Conservation (phyloP, 1,140 invertebrate species). For the Atta cephalotes region DNA sequence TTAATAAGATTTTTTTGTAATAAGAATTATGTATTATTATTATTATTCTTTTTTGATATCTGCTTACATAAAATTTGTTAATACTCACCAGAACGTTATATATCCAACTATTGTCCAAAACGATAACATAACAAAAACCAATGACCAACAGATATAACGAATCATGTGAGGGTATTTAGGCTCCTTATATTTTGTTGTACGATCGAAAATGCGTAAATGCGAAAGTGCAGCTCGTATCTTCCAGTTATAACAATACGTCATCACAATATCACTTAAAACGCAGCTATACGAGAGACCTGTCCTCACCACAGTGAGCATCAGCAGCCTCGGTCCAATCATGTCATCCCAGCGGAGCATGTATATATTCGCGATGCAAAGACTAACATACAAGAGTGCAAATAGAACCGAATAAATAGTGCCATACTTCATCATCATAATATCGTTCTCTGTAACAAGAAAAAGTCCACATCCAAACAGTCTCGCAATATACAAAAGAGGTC, state of each 20-base stretch:
- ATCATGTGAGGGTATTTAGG: background rate
- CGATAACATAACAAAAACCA: conserved; percentile 28
- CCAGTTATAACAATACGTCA: conserved; percentile 64
- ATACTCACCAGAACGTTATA: conserved; percentile 60
- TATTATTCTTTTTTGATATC: background rate
- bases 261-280: conserved; percentile 59
- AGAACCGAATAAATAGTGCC: conserved; percentile 56
- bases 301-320: conserved; percentile 47
- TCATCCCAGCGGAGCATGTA: conserved; percentile 34
- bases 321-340: conserved; percentile 24
- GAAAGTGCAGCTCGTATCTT: conserved; percentile 54
- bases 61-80: background rate
- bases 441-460: conserved; percentile 46
- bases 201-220: conserved; percentile 68
- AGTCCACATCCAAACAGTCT: conserved; percentile 65
- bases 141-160: background rate
- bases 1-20: background rate
- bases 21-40: background rate
- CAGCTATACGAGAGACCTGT: conserved; percentile 59
- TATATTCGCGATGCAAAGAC: background rate
- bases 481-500: conserved; percentile 55
- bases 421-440: conserved; percentile 61
- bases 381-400: conserved; percentile 33
- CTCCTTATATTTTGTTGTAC: conserved; percentile 56
- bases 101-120: conserved; percentile 69